Evolutionary conservation across 2,797 vertebrate genomes (phyloP).

Genomic region (Poecilia velifera): DNA sequence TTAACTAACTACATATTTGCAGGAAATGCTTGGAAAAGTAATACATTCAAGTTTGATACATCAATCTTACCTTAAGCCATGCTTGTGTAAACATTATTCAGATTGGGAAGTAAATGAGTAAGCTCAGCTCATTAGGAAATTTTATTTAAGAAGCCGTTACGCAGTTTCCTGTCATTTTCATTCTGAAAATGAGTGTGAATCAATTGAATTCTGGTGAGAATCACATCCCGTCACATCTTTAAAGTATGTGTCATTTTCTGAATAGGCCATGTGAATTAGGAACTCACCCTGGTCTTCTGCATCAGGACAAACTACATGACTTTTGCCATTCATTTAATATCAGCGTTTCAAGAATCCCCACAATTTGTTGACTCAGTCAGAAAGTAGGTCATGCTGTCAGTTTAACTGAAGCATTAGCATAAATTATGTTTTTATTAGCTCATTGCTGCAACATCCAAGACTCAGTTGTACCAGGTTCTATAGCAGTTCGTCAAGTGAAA

Average conservation of each 20-base stretch:
- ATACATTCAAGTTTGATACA: not conserved
- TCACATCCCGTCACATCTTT: not conserved
- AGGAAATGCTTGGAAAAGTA: not conserved
- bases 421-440: too few species aligned
- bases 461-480: not conserved
- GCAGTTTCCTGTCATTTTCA: not conserved
- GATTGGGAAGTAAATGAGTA: not conserved
- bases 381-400: not conserved
- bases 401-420: not conserved
- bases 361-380: not conserved
- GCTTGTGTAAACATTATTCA: not conserved
- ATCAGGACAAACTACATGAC: not conserved
- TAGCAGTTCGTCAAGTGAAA: not conserved
- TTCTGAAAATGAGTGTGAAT: not conserved
- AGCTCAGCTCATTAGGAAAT: not conserved
- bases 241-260: not conserved
- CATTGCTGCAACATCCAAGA: not conserved
- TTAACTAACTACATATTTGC: not conserved
- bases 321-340: not conserved
- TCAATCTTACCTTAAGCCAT: not conserved
- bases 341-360: not conserved
- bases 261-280: not conserved
- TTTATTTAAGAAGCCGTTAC: not conserved
- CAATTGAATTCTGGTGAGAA: not conserved
- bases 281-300: not conserved